These are phyloP conservation scores for Neoscelio sp. DNA, from an alignment of 2,888 invertebrate genomes.

Conservation along the genomic window DNA sequence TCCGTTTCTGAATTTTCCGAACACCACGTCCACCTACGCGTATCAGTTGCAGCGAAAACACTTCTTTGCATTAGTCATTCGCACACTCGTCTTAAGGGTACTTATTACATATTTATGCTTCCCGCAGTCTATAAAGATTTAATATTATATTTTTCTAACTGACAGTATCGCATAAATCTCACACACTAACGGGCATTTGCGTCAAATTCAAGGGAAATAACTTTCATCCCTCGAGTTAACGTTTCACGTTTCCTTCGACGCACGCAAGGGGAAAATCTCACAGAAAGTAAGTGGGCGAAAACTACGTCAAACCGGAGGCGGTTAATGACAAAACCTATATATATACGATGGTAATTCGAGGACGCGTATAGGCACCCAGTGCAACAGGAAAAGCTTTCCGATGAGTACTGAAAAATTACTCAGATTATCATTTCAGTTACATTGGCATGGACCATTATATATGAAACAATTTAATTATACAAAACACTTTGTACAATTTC, in stretches of 20 bases:
- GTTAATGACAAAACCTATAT: conserved; percentile 39
- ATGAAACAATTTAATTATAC: background rate
- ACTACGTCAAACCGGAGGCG: conserved; percentile 58
- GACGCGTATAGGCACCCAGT: background rate
- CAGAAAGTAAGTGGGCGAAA: conserved; percentile 45
- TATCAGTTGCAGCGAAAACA: conserved; percentile 25
- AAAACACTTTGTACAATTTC: background rate
- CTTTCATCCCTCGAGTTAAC: conserved; percentile 49
- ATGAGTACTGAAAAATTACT: background rate
- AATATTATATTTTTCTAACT: conserved; percentile 57
- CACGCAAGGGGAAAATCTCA: conserved; percentile 1
- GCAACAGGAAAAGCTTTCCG: background rate
- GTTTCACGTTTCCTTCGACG: conserved; percentile 46
- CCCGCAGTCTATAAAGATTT: conserved; percentile 44
- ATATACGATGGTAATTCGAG: conserved; percentile 13
- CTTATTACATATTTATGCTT: conserved; percentile 54
- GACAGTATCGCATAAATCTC: conserved; percentile 54
- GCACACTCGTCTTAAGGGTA: conserved; percentile 39
- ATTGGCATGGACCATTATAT: background rate
- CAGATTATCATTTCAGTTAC: conserved; percentile 1
- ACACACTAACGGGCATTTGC: conserved; percentile 31
- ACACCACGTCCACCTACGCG: background rate
- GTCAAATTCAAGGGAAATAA: conserved; percentile 52
- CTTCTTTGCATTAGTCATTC: conserved; percentile 43
- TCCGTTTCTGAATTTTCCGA: conserved; percentile 9